These are phyloP conservation scores for Salticus scenicus DNA, from an alignment of 2,888 invertebrate species.

Conservation along the genomic window DNA sequence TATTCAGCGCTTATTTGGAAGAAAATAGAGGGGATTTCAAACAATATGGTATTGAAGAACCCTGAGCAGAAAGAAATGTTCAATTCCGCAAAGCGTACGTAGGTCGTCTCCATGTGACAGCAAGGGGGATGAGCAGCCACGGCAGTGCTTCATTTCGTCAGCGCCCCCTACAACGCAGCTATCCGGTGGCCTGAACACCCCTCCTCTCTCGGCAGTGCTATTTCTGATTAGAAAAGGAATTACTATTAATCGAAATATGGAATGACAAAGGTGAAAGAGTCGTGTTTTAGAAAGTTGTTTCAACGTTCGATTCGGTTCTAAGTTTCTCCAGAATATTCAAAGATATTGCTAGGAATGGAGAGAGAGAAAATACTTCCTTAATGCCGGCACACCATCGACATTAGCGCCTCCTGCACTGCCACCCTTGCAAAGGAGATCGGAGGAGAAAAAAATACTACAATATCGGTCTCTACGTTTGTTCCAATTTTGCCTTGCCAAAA, in stretches of 20 bases:
- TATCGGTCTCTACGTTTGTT: neutral
- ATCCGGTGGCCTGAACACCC: constrained; percentile 1
- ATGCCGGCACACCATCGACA: neutral
- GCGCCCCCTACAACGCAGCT: constrained; percentile 9
- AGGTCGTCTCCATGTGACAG: constrained; percentile 14
- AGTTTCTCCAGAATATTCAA: no score
- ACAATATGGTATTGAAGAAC: neutral
- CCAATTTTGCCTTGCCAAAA: neutral
- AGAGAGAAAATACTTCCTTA: neutral
- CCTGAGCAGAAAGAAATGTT: neutral
- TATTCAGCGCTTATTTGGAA: neutral
- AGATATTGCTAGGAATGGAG: no score
- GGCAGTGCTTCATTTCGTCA: neutral
- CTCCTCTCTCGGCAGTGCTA: neutral
- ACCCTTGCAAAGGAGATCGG: neutral
- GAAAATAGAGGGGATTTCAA: neutral
- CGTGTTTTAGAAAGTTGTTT: no score
- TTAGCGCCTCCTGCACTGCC: neutral
- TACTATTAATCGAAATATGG: neutral
- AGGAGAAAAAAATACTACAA: neutral
- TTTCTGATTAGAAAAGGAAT: neutral
- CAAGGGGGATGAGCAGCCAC: neutral
- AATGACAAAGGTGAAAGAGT: neutral
- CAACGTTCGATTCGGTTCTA: no score
- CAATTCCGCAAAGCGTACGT: neutral